Percentiles rank a stretch among this genome's conserved stretches.
phyloP scores from a whole-genome alignment of 1,140 invertebrate genomes.

The Nylanderia fulva region DNA sequence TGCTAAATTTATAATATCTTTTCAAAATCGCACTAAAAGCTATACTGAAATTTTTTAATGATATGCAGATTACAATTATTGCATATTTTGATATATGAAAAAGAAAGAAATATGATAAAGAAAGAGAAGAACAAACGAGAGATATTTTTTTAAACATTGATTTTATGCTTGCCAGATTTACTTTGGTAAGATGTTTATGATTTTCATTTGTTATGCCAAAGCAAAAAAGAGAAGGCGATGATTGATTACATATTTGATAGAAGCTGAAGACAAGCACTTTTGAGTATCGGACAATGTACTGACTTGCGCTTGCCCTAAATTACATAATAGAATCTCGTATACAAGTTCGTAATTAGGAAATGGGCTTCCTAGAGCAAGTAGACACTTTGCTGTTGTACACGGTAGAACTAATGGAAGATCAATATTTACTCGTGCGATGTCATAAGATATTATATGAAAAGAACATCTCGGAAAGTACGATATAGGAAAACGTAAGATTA shows the following conservation, averaged over 20 bases:
- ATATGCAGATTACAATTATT: background rate
- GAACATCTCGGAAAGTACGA: conserved; percentile 26
- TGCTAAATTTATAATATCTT: background rate
- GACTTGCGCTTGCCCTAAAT: conserved; percentile 21
- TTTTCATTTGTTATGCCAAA: background rate
- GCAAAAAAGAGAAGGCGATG: too few relatives aligned
- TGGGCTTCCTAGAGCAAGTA: conserved; percentile 46
- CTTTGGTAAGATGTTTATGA: background rate
- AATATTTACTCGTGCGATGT: conserved; percentile 54
- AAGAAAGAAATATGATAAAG: background rate
- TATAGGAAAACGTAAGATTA: conserved; percentile 17
- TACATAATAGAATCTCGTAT: conserved; percentile 49
- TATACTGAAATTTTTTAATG: background rate
- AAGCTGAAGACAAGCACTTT: conserved; percentile 5
- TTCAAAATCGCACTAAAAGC: background rate
- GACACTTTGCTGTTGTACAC: conserved; percentile 15
- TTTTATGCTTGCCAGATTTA: background rate
- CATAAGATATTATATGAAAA: conserved; percentile 51
- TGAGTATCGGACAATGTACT: conserved; percentile 34
- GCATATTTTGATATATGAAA: background rate
- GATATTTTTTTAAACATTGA: background rate
- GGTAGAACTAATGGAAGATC: conserved; percentile 52
- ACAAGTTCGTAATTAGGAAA: conserved; percentile 61
- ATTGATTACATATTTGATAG: background rate
- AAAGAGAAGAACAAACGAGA: too few relatives aligned